phyloP scores from a whole-genome alignment of 2,797 vertebrate genomes.

The Ptychobarbus kaznakovi region DNA sequence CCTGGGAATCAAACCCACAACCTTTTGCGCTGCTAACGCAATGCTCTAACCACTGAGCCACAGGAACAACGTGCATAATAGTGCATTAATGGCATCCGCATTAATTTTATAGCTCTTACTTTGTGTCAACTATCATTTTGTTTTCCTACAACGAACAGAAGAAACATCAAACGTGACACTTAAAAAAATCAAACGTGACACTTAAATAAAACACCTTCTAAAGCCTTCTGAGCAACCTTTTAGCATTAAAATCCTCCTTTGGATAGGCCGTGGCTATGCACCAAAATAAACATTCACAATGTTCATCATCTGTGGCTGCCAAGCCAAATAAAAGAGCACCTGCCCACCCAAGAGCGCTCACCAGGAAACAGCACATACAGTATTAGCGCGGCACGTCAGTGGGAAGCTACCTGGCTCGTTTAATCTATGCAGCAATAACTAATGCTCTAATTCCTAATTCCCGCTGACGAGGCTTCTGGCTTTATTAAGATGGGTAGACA shows the following conservation, averaged over 20 bases:
- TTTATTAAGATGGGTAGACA: slow-evolving; percentile 62
- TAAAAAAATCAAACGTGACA: background rate
- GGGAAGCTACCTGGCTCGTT: slow-evolving; percentile 45
- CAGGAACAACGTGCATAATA: too few species aligned
- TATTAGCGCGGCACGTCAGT: background rate
- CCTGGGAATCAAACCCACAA: too few species aligned
- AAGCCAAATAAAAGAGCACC: slow-evolving; percentile 9
- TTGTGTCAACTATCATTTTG: background rate
- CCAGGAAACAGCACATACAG: slow-evolving; percentile 5
- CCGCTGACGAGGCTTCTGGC: slow-evolving; percentile 47
- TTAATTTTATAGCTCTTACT: background rate
- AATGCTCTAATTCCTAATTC: slow-evolving; percentile 53
- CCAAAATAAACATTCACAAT: slow-evolving; percentile 14
- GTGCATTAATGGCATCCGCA: background rate
- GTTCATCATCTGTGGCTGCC: background rate
- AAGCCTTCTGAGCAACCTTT: slow-evolving; percentile 5
- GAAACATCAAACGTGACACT: background rate
- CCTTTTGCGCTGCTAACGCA: too few species aligned
- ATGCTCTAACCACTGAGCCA: too few species aligned
- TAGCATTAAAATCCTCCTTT: slow-evolving; percentile 5
- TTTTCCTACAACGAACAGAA: background rate
- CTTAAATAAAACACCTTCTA: background rate
- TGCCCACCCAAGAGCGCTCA: slow-evolving; percentile 14
- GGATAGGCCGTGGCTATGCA: background rate
- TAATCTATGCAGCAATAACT: slow-evolving; percentile 25